These are phyloP conservation scores for Diaperis boleti DNA, from an alignment of 2,888 invertebrate genomes.

Conservation along the genomic window DNA sequence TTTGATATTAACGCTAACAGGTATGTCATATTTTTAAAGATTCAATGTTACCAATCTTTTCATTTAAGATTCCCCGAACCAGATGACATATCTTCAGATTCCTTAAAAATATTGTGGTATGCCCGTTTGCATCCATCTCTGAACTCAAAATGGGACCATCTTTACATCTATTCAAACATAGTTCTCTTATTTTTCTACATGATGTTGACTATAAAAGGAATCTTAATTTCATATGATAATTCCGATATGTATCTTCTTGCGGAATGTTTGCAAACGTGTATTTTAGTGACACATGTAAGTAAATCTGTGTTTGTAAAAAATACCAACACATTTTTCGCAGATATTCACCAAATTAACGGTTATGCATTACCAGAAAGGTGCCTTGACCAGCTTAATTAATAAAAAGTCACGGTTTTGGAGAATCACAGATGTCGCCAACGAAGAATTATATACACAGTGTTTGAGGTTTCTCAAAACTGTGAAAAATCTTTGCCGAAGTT, in stretches of 20 bases:
- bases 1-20: too few relatives aligned
- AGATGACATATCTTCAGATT: background rate
- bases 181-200: background rate
- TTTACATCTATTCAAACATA: background rate
- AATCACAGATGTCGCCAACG: background rate
- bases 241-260: background rate
- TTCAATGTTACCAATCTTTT: too few relatives aligned
- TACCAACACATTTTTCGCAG: background rate
- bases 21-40: too few relatives aligned
- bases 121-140: background rate
- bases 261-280: background rate
- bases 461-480: too few relatives aligned
- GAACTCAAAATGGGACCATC: background rate
- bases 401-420: constrained; percentile 8
- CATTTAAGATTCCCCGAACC: background rate
- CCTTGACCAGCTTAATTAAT: background rate
- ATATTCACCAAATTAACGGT: background rate
- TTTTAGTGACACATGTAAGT: constrained; percentile 7
- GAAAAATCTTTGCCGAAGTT: background rate
- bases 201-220: background rate
- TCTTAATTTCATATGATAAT: background rate
- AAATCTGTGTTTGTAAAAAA: background rate
- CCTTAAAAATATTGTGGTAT: constrained; percentile 8
- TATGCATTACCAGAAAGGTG: background rate
- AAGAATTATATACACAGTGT: background rate